A percentile compares a stretch with the other conserved stretches of the same genome.
phyloP scores from a whole-genome alignment of 2,113 vertebrate species.

The Lagopus leucura region DNA sequence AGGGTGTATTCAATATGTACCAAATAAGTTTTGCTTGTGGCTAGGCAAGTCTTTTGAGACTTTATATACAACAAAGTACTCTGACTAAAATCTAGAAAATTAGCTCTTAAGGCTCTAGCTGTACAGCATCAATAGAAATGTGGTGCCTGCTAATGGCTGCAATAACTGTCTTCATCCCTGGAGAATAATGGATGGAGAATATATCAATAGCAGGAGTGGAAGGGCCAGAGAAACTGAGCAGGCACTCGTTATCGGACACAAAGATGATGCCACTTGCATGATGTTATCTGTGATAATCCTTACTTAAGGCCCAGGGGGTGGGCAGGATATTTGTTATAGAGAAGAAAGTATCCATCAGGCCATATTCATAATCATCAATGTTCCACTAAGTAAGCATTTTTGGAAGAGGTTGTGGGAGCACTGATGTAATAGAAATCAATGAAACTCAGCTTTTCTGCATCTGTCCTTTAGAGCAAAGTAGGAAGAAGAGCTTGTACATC shows the following conservation, averaged over 20 bases:
- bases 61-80: slow-evolving; percentile 18
- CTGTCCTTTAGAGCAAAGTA: slow-evolving; percentile 18
- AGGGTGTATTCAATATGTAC: neutral
- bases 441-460: slow-evolving; percentile 60
- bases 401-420: neutral
- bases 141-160: slow-evolving; percentile 76
- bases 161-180: slow-evolving; percentile 62
- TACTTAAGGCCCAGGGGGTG: slow-evolving; percentile 49
- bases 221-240: slow-evolving; percentile 52
- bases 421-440: slow-evolving; percentile 62
- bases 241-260: neutral
- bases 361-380: slow-evolving; percentile 16
- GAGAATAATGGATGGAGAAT: slow-evolving; percentile 63
- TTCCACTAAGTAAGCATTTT: slow-evolving; percentile 53
- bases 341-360: slow-evolving; percentile 37
- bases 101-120: slow-evolving; percentile 64
- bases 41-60: slow-evolving; percentile 32
- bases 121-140: slow-evolving; percentile 59
- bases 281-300: slow-evolving; percentile 59
- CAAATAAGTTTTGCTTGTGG: neutral
- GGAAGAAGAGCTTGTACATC: neutral
- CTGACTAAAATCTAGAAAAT: slow-evolving; percentile 66
- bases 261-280: slow-evolving; percentile 51
- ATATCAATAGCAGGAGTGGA: slow-evolving; percentile 52
- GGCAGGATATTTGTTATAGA: slow-evolving; percentile 25